These are phyloP conservation scores for Pseudorhombus dupliciocellatus DNA, from an alignment of 2,113 vertebrate genomes.

Conservation along the genomic window DNA sequence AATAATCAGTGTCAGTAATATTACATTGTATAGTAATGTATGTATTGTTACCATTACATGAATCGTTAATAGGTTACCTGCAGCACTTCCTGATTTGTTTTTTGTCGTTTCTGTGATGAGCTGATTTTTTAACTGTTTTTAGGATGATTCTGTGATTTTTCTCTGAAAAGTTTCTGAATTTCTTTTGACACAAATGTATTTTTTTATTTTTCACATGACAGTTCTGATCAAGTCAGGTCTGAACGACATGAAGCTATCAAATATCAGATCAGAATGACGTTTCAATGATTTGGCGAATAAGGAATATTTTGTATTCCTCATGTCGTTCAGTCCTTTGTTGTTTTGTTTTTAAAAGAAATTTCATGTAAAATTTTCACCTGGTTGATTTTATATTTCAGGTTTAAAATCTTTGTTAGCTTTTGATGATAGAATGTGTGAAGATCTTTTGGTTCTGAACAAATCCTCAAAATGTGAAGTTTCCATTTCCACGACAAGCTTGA, in stretches of 20 bases:
- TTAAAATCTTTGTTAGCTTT: slow-evolving; percentile 44
- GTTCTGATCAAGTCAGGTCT: neutral
- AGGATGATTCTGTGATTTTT: slow-evolving; percentile 18
- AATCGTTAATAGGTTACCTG: neutral
- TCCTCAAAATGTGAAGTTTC: slow-evolving; percentile 11
- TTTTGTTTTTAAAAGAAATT: neutral
- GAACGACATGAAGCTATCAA: neutral
- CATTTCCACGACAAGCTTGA: neutral
- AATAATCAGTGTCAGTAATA: no score
- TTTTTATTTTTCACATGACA: slow-evolving; percentile 47
- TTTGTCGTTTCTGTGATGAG: neutral
- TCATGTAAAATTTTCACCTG: neutral
- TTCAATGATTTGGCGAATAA: neutral
- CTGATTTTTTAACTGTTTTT: slow-evolving; percentile 15
- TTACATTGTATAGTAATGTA: no score
- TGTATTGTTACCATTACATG: no score
- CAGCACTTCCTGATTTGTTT: neutral
- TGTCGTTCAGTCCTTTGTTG: neutral
- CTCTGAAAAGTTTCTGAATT: slow-evolving; percentile 16
- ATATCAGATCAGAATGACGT: neutral
- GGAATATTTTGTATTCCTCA: neutral
- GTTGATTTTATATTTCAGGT: neutral
- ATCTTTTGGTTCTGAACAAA: slow-evolving; percentile 45
- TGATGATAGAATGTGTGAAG: slow-evolving; percentile 15
- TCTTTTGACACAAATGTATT: slow-evolving; percentile 36